Conservation (phyloP, 2,113 vertebrate genomes). For the Pica pica region DNA sequence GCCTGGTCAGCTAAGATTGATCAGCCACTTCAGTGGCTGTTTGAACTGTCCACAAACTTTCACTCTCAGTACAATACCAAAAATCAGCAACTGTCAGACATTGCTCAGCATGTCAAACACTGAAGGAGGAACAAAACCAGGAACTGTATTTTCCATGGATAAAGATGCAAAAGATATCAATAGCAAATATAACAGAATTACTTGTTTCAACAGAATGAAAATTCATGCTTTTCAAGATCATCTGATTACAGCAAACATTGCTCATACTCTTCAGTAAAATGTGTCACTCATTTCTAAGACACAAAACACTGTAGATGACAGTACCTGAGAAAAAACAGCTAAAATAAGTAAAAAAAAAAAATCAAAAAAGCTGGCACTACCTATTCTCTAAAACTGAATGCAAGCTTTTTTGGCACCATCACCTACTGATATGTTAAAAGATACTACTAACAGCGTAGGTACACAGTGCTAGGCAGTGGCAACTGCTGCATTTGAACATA, state of each 20-base stretch:
- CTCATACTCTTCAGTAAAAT: neutral
- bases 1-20: neutral
- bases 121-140: neutral
- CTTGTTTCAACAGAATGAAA: neutral
- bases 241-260: neutral
- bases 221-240: neutral
- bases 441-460: neutral
- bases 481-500: neutral
- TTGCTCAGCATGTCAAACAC: neutral
- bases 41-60: neutral
- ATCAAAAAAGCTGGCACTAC: neutral
- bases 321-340: neutral
- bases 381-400: neutral
- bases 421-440: neutral
- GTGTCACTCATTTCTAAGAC: neutral
- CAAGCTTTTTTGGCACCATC: neutral
- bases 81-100: neutral
- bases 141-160: neutral
- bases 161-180: neutral
- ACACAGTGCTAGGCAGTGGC: neutral
- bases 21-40: neutral
- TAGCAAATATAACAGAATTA: neutral
- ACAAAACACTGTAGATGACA: neutral
- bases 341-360: neutral
- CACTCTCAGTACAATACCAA: neutral